phyloP scores from a whole-genome alignment of 2,113 vertebrate genomes.

The Amazona guildingii region DNA sequence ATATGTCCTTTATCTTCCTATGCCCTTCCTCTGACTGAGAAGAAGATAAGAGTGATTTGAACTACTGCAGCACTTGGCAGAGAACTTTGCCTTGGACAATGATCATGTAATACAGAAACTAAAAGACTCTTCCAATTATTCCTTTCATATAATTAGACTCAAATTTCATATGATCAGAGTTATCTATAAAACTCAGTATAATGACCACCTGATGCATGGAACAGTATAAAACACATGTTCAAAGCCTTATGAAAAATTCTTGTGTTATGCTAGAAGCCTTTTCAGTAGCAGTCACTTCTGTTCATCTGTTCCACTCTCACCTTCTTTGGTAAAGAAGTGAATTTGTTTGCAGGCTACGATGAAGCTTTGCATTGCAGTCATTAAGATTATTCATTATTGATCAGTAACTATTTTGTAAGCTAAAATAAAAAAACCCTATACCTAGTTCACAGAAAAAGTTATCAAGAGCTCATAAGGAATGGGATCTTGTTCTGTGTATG shows the following conservation, averaged over 20 bases:
- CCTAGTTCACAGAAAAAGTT: background rate
- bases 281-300: background rate
- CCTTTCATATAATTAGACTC: background rate
- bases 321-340: background rate
- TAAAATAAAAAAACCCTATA: background rate
- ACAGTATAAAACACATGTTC: background rate
- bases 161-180: background rate
- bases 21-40: background rate
- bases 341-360: background rate
- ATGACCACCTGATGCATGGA: background rate
- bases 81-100: background rate
- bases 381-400: background rate
- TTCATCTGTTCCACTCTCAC: background rate
- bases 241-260: background rate
- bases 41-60: background rate
- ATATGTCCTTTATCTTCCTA: background rate
- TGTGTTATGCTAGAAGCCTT: background rate
- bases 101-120: rapidly evolving
- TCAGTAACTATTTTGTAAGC: background rate
- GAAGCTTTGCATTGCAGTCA: background rate
- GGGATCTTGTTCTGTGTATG: background rate
- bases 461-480: background rate
- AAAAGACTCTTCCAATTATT: background rate
- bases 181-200: background rate
- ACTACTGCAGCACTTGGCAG: background rate